Conservation (phyloP, 1,140 invertebrate species). For the Nasonia giraulti region DNA sequence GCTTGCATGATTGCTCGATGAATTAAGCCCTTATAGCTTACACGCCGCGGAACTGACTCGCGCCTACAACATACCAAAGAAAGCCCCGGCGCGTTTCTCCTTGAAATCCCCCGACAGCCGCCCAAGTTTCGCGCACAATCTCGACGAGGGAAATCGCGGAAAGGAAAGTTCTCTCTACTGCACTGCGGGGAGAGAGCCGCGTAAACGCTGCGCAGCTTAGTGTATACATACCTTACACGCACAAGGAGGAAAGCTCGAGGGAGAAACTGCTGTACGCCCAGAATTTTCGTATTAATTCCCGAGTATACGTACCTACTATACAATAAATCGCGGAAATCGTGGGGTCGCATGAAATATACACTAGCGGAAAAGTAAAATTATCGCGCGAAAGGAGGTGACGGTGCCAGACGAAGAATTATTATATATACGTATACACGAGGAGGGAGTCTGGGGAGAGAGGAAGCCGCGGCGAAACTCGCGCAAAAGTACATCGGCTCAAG, state of each 20-base stretch:
- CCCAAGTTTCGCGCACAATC: slow-evolving; percentile 41
- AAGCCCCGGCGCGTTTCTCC: background rate
- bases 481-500: slow-evolving; percentile 72
- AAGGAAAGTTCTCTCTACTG: slow-evolving; percentile 59
- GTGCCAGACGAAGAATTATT: background rate
- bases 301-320: background rate
- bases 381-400: background rate
- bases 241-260: slow-evolving; percentile 32
- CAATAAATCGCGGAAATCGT: too few species aligned
- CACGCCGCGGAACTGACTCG: background rate
- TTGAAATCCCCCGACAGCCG: background rate
- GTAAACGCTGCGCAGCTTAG: background rate
- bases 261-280: background rate
- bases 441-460: background rate
- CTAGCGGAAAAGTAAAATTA: background rate
- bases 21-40: slow-evolving; percentile 25
- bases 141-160: slow-evolving; percentile 60
- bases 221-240: too few species aligned
- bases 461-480: slow-evolving; percentile 55
- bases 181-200: background rate
- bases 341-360: too few species aligned
- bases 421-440: background rate
- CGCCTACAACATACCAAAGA: background rate
- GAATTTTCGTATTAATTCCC: background rate
- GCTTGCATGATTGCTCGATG: background rate